These are phyloP conservation scores for Nebria ingens DNA, from an alignment of 1,140 invertebrate genomes.

Conservation along the genomic window DNA sequence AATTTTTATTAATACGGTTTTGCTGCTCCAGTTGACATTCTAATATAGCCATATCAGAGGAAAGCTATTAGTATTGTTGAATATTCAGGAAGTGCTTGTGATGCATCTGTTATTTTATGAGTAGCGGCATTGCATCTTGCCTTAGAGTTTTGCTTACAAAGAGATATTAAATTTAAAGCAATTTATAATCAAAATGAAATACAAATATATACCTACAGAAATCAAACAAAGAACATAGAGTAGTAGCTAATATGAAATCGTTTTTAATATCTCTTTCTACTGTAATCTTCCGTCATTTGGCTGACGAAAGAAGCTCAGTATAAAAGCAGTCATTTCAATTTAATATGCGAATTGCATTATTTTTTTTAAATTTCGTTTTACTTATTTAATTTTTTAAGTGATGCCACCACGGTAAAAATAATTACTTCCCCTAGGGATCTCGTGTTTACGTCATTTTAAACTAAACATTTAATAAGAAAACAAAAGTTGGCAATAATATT, in stretches of 20 bases:
- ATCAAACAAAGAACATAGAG: too few species aligned
- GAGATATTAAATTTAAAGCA: constrained; percentile 1
- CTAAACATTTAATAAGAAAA: neutral
- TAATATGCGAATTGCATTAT: too few species aligned
- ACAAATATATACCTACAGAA: too few species aligned
- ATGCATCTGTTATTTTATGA: constrained; percentile 7
- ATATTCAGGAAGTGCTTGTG: neutral
- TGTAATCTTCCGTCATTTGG: neutral
- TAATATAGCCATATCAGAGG: too few species aligned
- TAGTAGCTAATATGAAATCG: too few species aligned
- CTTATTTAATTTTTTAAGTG: too few species aligned
- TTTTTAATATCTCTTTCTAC: neutral
- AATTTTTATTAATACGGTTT: too few species aligned
- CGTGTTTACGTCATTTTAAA: neutral
- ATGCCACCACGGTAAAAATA: neutral
- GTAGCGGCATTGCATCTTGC: neutral
- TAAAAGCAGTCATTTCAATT: neutral
- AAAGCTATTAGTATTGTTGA: too few species aligned
- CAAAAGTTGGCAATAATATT: constrained; percentile 7
- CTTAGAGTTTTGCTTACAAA: constrained; percentile 2
- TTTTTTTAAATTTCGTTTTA: too few species aligned
- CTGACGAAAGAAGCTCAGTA: neutral
- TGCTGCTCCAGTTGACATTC: too few species aligned
- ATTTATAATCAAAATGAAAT: too few species aligned
- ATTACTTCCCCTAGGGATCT: neutral